Base-by-base conservation (phyloP, 2,113 vertebrate genomes). In the Triplophysa tibetana region DNA sequence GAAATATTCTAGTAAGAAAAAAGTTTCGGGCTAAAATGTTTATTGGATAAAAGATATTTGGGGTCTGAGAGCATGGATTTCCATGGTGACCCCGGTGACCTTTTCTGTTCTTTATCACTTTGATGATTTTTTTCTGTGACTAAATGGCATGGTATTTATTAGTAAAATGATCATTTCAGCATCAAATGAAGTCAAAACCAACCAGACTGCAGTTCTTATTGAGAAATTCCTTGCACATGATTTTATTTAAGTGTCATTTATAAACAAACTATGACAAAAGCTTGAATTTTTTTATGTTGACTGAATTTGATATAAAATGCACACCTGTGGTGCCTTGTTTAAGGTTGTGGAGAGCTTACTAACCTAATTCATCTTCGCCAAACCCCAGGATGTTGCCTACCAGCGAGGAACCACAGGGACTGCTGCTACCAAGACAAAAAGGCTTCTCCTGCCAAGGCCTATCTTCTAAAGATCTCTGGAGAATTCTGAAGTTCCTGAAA, bases 311-410 rank as follows among this genome's bases (percentile, higher is more conserved):
- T 16, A 24, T 50, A 3, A 52, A 62, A 61, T 16, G 56, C 26
- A n/a, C 56, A 79, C 29, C 21, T 13, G 10, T 11, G 64, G 38
- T 50, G 6, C 21, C 24, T 69, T 33, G 62, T 50, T 33, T 16
- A 23, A 72, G 38, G 21, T 48, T 70, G 52, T 33, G 19, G 48
- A 68, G 17, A 16, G 41, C 56, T n/a, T 72, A 91, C 91, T 90
- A 88, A 99, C 98, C 98, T 88, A 94, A 88, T 93, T 99, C 97
- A 80, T 99, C 98, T 91, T 99, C 98, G 87, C 98, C 98, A 82
- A 98, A 99, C 89, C 97, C 97, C 89, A 98, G 87, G 86, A 99
- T 91, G 83, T 98, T 95, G 79, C 98, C 98, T 14, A 94, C 90
- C 75, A 98, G 93, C 76, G 91, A 93, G 50, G 94, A 95, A 89